phyloP scores from a whole-genome alignment of 2,797 vertebrate species.

The Enteromius radiatus region DNA sequence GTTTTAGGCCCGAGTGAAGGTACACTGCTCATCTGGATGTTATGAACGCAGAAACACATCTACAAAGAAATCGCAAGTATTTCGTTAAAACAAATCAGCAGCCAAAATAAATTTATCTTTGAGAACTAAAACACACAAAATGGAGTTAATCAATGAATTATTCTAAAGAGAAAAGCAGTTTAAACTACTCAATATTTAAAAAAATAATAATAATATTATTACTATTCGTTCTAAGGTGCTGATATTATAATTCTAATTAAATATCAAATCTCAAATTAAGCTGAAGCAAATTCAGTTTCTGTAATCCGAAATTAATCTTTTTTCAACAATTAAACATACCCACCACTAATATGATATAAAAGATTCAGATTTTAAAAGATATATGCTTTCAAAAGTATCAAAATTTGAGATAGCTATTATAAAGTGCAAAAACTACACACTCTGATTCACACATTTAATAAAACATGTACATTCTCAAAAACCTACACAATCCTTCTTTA shows the following conservation, averaged over 20 bases:
- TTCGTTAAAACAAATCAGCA: neutral
- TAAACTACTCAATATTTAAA: neutral
- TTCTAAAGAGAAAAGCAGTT: neutral
- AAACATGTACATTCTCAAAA: neutral
- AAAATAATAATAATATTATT: neutral
- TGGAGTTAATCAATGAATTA: neutral
- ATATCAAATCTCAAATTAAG: neutral
- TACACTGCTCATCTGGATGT: neutral
- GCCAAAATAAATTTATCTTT: neutral
- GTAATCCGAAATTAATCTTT: neutral
- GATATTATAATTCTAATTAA: neutral
- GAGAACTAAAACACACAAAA: neutral
- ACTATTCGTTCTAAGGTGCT: neutral
- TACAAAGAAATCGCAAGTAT: neutral
- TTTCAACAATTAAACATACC: neutral
- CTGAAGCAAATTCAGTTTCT: neutral
- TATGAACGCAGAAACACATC: constrained; percentile 2
- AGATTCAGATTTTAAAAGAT: too few species aligned
- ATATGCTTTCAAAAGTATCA: neutral
- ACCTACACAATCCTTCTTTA: neutral
- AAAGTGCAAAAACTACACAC: neutral
- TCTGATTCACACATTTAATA: neutral
- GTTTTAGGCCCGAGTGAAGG: neutral
- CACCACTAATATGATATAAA: neutral
- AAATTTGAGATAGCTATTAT: neutral